Conservation (phyloP, 35 echinoderm and acorn worm genomes). For the Apostichopus parvimensis region DNA sequence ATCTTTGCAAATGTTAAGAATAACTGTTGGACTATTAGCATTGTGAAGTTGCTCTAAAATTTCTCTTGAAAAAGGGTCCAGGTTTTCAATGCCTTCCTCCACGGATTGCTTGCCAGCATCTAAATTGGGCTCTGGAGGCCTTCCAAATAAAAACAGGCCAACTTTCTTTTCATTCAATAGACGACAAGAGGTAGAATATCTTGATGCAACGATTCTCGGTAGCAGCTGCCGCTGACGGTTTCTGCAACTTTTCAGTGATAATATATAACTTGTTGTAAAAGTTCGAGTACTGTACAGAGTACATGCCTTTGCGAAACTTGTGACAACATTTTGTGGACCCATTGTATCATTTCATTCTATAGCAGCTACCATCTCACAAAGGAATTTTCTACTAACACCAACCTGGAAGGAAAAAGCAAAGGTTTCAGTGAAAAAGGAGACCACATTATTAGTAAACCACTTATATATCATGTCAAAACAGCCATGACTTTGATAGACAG, state of each 20-base stretch:
- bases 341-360: neutral
- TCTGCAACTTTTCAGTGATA: neutral
- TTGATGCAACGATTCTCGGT: neutral
- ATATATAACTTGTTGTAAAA: neutral
- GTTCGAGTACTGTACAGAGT: neutral
- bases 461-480: no score
- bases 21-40: neutral
- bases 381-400: neutral
- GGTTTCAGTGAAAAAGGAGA: no score
- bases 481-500: no score
- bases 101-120: conserved; percentile 20
- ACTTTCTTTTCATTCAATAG: conserved; percentile 11
- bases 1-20: conserved; percentile 51
- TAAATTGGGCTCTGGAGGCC: conserved; percentile 7
- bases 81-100: neutral
- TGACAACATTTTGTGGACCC: neutral
- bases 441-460: no score
- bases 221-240: neutral
- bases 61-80: conserved; percentile 20
- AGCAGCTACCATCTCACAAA: neutral
- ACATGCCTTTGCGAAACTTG: neutral
- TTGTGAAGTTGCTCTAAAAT: conserved; percentile 2
- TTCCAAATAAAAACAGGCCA: conserved; percentile 40
- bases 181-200: conserved; percentile 11
- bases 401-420: neutral